A percentile compares a stretch with the other conserved stretches of the same genome.
phyloP scores from a whole-genome alignment of 2,113 vertebrate species.

The Axis porcinus region DNA sequence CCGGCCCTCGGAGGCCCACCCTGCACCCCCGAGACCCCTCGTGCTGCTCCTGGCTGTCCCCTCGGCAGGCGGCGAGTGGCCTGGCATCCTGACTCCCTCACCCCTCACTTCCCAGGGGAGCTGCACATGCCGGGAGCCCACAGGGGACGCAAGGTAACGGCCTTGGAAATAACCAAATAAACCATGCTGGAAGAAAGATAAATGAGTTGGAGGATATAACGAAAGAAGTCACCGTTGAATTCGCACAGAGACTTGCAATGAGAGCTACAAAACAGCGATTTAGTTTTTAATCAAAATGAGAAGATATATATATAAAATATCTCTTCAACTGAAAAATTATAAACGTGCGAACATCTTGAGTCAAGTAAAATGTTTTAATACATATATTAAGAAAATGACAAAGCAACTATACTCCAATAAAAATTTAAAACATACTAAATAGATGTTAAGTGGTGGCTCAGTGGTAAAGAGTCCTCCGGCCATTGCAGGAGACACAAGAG shows the following conservation, averaged over 20 bases:
- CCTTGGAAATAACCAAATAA: neutral
- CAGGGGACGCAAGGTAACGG: neutral
- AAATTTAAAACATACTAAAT: neutral
- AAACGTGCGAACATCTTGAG: neutral
- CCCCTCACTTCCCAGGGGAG: neutral
- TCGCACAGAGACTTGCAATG: neutral
- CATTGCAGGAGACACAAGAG: neutral
- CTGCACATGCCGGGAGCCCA: neutral
- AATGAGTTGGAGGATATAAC: neutral
- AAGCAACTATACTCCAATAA: neutral
- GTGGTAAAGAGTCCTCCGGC: neutral
- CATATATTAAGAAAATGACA: neutral
- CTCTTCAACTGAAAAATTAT: neutral
- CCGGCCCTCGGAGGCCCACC: neutral
- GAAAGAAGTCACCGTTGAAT: neutral
- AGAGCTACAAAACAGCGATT: neutral
- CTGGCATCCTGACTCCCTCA: neutral
- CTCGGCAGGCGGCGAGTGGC: fast-evolving
- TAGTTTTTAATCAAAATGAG: neutral
- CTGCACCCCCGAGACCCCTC: neutral
- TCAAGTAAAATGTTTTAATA: neutral
- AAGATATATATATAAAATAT: neutral
- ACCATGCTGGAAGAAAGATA: neutral
- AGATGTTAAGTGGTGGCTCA: fast-evolving
- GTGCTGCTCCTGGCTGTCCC: neutral